Evolutionary conservation across 2,888 invertebrate species (phyloP).

Genomic region (Dryomyza anilis): DNA sequence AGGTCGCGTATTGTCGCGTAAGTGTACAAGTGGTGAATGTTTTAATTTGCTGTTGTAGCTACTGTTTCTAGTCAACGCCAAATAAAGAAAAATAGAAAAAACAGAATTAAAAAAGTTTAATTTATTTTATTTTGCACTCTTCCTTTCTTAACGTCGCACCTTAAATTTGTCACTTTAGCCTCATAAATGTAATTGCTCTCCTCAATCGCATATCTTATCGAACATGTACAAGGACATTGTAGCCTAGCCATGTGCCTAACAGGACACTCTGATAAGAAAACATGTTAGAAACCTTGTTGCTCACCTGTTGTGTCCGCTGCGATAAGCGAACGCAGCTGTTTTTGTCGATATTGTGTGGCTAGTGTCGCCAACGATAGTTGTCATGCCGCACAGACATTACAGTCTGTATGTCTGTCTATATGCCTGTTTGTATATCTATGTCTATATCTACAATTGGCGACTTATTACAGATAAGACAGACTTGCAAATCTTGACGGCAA

Average conservation of each 20-base stretch:
- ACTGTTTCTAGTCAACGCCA: too few relatives aligned
- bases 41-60: too few relatives aligned
- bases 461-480: too few relatives aligned
- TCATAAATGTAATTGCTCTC: constrained; percentile 10
- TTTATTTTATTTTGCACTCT: background rate
- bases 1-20: too few relatives aligned
- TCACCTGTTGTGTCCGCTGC: constrained; percentile 18
- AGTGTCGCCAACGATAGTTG: background rate
- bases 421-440: too few relatives aligned
- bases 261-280: constrained; percentile 16
- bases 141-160: background rate
- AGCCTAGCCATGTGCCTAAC: constrained; percentile 13
- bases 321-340: background rate
- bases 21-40: too few relatives aligned
- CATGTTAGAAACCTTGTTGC: constrained; percentile 16
- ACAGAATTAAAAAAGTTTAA: background rate
- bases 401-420: too few relatives aligned
- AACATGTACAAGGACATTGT: constrained; percentile 5
- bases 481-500: too few relatives aligned
- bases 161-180: constrained; percentile 20
- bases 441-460: too few relatives aligned
- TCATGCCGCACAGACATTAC: too few relatives aligned
- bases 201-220: background rate
- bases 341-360: background rate
- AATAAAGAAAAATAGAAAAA: too few relatives aligned